Evolutionary conservation across 1,140 invertebrate genomes (phyloP), one percentile per base, ranked within the genome.

Genomic region (Drosophila mauritiana): DNA sequence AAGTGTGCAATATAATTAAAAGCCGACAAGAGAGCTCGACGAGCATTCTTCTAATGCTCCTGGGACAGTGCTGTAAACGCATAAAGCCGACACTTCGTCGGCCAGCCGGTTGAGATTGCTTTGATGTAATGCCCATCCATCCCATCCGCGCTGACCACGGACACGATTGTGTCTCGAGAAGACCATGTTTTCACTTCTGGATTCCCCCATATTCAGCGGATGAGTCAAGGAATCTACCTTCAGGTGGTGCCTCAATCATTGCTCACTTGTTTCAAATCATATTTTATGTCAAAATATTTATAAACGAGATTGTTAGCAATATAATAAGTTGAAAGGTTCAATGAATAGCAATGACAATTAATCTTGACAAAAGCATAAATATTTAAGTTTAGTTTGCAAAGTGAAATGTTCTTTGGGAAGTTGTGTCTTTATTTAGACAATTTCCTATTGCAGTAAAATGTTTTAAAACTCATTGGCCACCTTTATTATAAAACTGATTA

Each of bases 1-100:
- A 91, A 91, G 82, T 84, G 88, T 91, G 88, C 88, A 91, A 91
- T 91, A 91, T 91, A 91, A 90, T 88, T 91, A 91, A 91, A 91
- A 91, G 88, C 88, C 88, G 88, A 91, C 88, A 91, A 91, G 62
- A 77, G 86, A 62, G 67, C 68, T 76, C 70, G 55, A 22, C 64
- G 62, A 56, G 59, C 64, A 73, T 79, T 90, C 85, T 79, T 86
- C 85, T 80, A 86, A 90, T 82, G 79, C 86, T 77, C 63, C 72
- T 58, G 67, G 76, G 59, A 80, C 43, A 78, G 80, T 62, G 84
- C 57, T 89, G 84, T 89, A 89, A 88, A 88, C 40, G 56, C 81
- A 83, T 89, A 88, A 88, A 88, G 75, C 67, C 67, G 64, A 70
- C 67, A 70, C 64, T 69, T 86, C 69, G 61, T 42, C 61, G 46